phyloP scores from a whole-genome alignment of 92 coral and sea anemone genomes.

The Porites evermanni region DNA sequence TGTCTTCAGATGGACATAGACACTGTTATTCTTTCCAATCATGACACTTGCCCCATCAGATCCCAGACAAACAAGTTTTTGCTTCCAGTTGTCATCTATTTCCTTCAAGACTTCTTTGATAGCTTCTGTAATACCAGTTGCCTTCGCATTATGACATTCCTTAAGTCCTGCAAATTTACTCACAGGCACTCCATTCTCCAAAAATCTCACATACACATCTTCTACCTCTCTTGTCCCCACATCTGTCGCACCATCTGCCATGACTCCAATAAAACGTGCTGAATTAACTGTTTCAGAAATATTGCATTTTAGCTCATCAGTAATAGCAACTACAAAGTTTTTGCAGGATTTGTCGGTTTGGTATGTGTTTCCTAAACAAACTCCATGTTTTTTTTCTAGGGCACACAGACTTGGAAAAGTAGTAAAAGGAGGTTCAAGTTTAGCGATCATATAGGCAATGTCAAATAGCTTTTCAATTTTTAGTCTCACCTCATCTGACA shows the following conservation, averaged over 20 bases:
- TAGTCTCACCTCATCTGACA: conserved; percentile 15
- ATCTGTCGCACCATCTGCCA: conserved; percentile 30
- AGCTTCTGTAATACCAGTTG: conserved; percentile 16
- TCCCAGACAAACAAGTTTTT: conserved; percentile 24
- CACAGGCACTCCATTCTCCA: conserved; percentile 11
- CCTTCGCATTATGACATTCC: conserved; percentile 26
- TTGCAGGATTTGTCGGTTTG: conserved; percentile 23
- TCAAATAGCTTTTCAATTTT: conserved; percentile 28
- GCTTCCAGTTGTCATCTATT: conserved; percentile 19
- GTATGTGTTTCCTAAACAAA: conserved; percentile 30
- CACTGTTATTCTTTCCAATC: conserved; percentile 22
- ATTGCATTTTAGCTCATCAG: conserved; percentile 2
- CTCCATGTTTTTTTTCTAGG: conserved; percentile 29
- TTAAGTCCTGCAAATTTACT: conserved; percentile 16
- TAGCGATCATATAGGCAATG: conserved; percentile 24
- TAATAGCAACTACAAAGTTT: conserved; percentile 5
- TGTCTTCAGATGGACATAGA: conserved; percentile 25
- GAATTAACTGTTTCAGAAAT: neutral
- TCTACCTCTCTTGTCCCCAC: conserved; percentile 24
- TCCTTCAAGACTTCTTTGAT: conserved; percentile 7
- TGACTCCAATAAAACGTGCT: conserved; percentile 23
- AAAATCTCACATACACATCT: conserved; percentile 24
- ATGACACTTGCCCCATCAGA: conserved; percentile 48
- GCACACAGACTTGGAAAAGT: conserved; percentile 24
- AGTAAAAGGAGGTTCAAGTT: conserved; percentile 9